Percentiles rank a stretch among this genome's conserved stretches.
Conservation (phyloP, 2,113 vertebrate genomes). For the Ameiurus melas region DNA sequence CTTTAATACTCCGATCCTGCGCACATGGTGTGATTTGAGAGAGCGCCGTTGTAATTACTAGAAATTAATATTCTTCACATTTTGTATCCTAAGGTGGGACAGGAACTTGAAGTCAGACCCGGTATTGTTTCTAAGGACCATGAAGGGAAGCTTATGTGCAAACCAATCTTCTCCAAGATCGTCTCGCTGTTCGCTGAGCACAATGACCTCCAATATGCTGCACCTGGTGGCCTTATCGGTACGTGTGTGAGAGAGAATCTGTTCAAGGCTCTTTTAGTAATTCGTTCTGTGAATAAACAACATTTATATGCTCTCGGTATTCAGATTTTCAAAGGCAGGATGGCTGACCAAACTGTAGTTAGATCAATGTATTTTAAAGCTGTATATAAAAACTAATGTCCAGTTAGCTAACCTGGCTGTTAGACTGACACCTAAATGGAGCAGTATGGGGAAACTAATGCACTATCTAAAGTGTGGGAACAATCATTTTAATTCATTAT, state of each 20-base stretch:
- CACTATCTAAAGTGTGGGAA: background rate
- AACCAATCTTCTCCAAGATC: conserved; percentile 99
- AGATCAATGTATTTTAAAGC: background rate
- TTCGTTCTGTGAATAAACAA: no score
- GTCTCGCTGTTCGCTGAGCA: conserved; percentile 97
- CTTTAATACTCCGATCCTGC: background rate
- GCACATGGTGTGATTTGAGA: background rate
- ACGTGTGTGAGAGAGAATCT: conserved; percentile 32
- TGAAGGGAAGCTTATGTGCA: conserved; percentile 99
- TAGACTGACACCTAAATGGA: background rate
- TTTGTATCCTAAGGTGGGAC: conserved; percentile 82
- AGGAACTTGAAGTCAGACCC: conserved; percentile 95
- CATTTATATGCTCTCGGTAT: background rate
- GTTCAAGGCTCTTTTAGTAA: background rate
- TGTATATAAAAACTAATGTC: background rate
- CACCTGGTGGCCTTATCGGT: conserved; percentile 97
- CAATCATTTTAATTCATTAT: background rate
- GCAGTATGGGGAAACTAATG: background rate
- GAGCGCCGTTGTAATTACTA: background rate
- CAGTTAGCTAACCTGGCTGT: background rate
- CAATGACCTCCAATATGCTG: conserved; percentile 97
- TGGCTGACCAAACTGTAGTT: background rate
- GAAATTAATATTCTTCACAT: background rate
- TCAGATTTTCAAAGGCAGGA: background rate
- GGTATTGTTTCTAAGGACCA: conserved; percentile 99